phyloP scores from a whole-genome alignment of 2,797 vertebrate genomes.

The Channallabes apus region DNA sequence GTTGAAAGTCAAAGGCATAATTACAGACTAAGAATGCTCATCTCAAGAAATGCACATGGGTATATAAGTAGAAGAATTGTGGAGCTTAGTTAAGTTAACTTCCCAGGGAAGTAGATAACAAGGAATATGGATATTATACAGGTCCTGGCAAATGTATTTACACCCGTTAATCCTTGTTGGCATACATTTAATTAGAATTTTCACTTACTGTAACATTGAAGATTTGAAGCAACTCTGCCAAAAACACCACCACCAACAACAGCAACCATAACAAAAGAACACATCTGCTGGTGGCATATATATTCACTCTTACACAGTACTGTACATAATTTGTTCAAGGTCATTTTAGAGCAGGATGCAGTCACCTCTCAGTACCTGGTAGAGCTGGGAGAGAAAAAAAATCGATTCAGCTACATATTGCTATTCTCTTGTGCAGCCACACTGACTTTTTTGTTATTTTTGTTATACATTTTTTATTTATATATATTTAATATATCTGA shows the following conservation, averaged over 20 bases:
- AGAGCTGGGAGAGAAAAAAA: too few relatives aligned
- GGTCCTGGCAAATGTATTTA: background rate
- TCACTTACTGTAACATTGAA: background rate
- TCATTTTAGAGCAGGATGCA: background rate
- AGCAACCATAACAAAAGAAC: background rate
- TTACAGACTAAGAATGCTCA: constrained; percentile 35
- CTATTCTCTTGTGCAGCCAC: too few relatives aligned
- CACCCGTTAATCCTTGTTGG: background rate
- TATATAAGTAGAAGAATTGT: background rate
- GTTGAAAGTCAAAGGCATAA: constrained; percentile 38
- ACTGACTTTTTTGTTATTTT: too few relatives aligned
- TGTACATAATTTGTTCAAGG: background rate
- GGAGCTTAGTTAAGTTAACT: constrained; percentile 25
- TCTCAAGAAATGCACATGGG: constrained; percentile 27
- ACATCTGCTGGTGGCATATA: background rate
- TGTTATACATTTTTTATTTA: too few relatives aligned
- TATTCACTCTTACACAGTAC: background rate
- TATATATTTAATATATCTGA: too few relatives aligned
- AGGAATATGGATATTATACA: background rate
- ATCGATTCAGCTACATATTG: too few relatives aligned
- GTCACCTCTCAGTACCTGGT: background rate
- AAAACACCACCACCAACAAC: too few relatives aligned
- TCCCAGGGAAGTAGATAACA: background rate
- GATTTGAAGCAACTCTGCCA: background rate
- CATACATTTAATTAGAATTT: background rate